Conservation (phyloP, 2,888 invertebrate genomes). For the Peribatodes rhomboidaria region DNA sequence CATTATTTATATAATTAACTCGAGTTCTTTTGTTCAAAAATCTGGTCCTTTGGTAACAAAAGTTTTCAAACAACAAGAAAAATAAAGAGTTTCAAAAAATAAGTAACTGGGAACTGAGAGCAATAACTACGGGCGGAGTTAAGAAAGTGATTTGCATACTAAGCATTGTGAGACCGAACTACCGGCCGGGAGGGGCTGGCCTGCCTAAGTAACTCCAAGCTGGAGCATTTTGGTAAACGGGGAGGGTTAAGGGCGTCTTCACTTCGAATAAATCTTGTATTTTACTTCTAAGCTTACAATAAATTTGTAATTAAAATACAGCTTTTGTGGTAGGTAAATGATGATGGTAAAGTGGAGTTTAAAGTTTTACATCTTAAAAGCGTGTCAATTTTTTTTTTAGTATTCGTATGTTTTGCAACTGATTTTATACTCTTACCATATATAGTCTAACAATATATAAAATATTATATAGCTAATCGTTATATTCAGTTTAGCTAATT, state of each 20-base stretch:
- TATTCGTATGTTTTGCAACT: background rate
- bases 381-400: background rate
- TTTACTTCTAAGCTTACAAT: constrained; percentile 27
- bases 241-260: constrained; percentile 42
- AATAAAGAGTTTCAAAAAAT: constrained; percentile 58
- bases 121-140: constrained; percentile 53
- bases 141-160: constrained; percentile 63
- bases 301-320: constrained; percentile 26
- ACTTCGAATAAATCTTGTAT: constrained; percentile 29
- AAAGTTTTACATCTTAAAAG: background rate
- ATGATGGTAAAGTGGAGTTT: background rate
- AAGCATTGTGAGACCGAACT: constrained; percentile 52
- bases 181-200: constrained; percentile 39
- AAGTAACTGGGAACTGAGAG: constrained; percentile 51
- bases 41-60: constrained; percentile 48
- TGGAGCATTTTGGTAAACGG: constrained; percentile 39
- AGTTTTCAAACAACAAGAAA: constrained; percentile 55
- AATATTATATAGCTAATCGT: no score
- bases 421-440: background rate
- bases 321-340: constrained; percentile 2
- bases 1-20: background rate
- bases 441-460: no score
- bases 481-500: no score
- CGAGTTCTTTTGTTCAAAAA: constrained; percentile 50
- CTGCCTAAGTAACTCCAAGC: constrained; percentile 37